Percentiles rank a stretch among this genome's conserved stretches.
Conservation (phyloP, 2,113 vertebrate genomes). For the Scolopax mira region DNA sequence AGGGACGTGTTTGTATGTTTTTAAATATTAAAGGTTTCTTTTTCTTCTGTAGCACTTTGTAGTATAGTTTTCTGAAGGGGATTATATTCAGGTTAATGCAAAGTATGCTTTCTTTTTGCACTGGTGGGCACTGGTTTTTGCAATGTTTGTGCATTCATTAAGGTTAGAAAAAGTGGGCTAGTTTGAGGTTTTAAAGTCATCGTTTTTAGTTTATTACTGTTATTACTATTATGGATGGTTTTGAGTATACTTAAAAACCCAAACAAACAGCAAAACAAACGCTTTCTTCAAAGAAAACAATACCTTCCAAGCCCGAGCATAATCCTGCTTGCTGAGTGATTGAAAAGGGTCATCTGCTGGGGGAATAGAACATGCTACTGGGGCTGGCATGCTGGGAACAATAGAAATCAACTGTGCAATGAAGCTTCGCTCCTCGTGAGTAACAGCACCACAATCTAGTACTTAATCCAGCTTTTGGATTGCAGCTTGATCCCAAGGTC, state of each 20-base stretch:
- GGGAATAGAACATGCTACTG: not conserved
- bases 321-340: not conserved
- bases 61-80: not conserved
- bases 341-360: not conserved
- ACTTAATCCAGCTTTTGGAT: not conserved
- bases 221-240: not conserved
- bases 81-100: not conserved
- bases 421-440: not conserved
- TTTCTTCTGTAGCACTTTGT: not conserved
- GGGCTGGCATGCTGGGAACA: not conserved
- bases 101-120: not conserved
- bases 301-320: not conserved
- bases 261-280: not conserved
- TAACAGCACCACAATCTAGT: not conserved
- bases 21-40: not conserved
- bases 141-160: not conserved
- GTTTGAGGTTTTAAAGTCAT: not conserved
- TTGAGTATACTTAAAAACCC: not conserved
- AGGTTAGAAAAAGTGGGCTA: not conserved
- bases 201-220: not conserved
- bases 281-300: not conserved
- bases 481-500: not conserved
- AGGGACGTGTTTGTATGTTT: not conserved
- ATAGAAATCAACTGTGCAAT: not conserved
- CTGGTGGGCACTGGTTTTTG: not conserved